phyloP scores from a whole-genome alignment of 2,888 invertebrate genomes.

The Drosophila recens region DNA sequence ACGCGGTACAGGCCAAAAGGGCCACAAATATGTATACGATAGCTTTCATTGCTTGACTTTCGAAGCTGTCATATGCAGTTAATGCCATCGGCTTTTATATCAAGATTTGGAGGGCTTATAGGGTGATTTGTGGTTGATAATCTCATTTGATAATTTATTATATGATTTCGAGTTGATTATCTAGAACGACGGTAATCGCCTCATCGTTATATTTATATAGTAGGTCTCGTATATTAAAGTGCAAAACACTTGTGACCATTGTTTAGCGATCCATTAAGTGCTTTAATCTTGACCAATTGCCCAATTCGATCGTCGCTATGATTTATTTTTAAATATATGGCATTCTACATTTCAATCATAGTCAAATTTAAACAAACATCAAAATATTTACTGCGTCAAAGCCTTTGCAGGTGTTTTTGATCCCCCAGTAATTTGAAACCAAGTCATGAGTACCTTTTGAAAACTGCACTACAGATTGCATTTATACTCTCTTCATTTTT shows the following conservation, averaged over 20 bases:
- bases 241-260: conserved; percentile 53
- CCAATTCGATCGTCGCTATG: conserved; percentile 32
- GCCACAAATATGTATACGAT: conserved; percentile 61
- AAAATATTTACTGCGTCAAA: conserved; percentile 20
- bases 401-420: conserved; percentile 42
- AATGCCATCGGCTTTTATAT: conserved; percentile 69
- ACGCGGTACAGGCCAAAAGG: conserved; percentile 62
- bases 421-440: conserved; percentile 13
- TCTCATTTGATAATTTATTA: conserved; percentile 36
- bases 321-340: conserved; percentile 43
- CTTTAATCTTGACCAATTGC: conserved; percentile 46
- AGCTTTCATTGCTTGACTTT: conserved; percentile 60
- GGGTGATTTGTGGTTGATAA: conserved; percentile 25
- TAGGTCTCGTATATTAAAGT: conserved; percentile 20
- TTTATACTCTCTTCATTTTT: not conserved
- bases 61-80: conserved; percentile 31
- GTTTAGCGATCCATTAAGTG: conserved; percentile 26
- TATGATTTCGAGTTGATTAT: conserved; percentile 26
- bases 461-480: conserved; percentile 1
- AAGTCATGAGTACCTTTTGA: conserved; percentile 1
- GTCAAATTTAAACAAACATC: conserved; percentile 28
- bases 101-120: conserved; percentile 7
- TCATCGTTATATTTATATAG: conserved; percentile 37
- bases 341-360: conserved; percentile 11
- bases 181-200: conserved; percentile 45